Conservation (phyloP, 2,888 invertebrate genomes). For the Microplitis deprimator region DNA sequence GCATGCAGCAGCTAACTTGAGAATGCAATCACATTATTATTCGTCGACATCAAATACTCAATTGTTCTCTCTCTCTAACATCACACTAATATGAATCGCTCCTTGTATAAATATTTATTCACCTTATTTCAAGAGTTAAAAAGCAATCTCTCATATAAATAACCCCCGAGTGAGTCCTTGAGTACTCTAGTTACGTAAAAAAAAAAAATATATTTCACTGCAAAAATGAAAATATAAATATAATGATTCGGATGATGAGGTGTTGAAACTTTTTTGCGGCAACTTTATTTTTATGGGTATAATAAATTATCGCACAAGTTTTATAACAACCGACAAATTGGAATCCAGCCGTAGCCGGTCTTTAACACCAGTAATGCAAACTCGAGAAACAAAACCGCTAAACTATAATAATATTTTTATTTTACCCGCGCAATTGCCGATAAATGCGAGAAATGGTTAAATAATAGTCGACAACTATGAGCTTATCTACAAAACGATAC, state of each 20-base stretch:
- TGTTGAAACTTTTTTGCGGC: background rate
- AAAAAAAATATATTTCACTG: background rate
- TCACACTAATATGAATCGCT: background rate
- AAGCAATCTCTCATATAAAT: background rate
- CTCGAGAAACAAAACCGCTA: no score
- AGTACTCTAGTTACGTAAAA: background rate
- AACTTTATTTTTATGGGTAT: background rate
- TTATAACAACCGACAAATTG: conserved; percentile 1
- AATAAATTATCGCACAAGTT: background rate
- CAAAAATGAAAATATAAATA: background rate
- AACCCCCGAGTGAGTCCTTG: background rate
- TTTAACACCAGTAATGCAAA: no score
- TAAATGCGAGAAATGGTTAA: background rate
- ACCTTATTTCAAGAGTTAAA: background rate
- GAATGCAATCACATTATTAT: conserved; percentile 18
- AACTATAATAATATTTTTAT: no score
- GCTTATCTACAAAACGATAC: background rate
- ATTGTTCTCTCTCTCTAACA: background rate
- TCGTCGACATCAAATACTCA: conserved; percentile 1
- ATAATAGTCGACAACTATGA: background rate
- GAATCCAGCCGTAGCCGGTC: background rate
- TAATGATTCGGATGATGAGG: background rate
- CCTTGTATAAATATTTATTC: background rate
- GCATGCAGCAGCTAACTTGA: background rate
- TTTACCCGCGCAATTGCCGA: background rate